Evolutionary conservation across 2,888 invertebrate species (phyloP).

Genomic region (Drosophila buzzatii): DNA sequence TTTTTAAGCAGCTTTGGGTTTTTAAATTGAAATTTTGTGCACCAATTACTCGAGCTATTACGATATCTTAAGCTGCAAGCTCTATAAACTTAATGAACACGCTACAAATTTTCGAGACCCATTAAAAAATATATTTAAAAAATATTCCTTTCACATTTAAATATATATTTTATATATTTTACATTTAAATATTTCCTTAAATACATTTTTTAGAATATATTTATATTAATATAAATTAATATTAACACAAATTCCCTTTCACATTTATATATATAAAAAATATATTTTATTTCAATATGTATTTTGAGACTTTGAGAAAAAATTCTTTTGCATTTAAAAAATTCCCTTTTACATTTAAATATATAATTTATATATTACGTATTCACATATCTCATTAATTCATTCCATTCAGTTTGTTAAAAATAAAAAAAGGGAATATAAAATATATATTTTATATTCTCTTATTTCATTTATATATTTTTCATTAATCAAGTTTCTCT

Average conservation of each 20-base stretch:
- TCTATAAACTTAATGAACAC: neutral
- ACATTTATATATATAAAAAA: neutral
- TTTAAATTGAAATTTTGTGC: neutral
- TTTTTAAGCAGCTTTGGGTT: constrained; percentile 1
- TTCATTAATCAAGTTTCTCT: neutral
- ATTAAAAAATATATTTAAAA: neutral
- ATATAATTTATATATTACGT: neutral
- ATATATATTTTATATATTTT: neutral
- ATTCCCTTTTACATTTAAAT: neutral
- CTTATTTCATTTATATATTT: neutral
- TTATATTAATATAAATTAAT: too few relatives aligned
- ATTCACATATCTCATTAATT: neutral
- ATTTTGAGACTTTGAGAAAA: too few relatives aligned
- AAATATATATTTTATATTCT: neutral
- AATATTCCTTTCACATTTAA: neutral
- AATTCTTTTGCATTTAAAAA: neutral
- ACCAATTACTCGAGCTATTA: neutral
- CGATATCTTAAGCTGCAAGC: neutral
- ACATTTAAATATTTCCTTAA: neutral
- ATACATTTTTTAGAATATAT: too few relatives aligned
- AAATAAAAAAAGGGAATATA: too few relatives aligned
- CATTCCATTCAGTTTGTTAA: too few relatives aligned
- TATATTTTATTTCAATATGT: neutral
- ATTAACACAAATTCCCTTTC: neutral
- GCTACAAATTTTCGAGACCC: neutral